phyloP scores from a whole-genome alignment of 2,888 invertebrate species.

The Andrena hattorfiana region DNA sequence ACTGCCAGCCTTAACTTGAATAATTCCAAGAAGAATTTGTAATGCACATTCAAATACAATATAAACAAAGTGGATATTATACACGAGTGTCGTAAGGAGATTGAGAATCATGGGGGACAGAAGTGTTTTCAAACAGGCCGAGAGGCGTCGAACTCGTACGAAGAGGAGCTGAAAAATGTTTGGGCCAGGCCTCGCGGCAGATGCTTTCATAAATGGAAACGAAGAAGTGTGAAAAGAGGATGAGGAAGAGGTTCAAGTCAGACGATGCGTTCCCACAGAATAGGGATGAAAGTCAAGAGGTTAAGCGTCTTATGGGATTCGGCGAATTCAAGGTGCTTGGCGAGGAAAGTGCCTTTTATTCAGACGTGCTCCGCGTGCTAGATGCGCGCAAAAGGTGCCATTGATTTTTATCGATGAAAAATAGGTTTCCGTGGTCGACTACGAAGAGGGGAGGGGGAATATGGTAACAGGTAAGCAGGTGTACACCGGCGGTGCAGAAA shows the following conservation, averaged over 20 bases:
- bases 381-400: constrained; percentile 66
- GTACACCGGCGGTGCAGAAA: constrained; percentile 22
- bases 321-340: constrained; percentile 59
- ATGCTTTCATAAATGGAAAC: constrained; percentile 28
- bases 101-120: constrained; percentile 8
- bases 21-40: too few relatives aligned
- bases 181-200: constrained; percentile 17
- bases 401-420: constrained; percentile 79
- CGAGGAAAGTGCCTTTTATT: constrained; percentile 67
- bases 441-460: constrained; percentile 31
- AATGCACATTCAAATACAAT: not conserved
- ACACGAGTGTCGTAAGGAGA: not conserved
- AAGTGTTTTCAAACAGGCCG: constrained; percentile 18
- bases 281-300: constrained; percentile 75
- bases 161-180: constrained; percentile 49
- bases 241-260: constrained; percentile 20
- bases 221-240: constrained; percentile 25
- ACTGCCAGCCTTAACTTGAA: too few relatives aligned
- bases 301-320: constrained; percentile 72
- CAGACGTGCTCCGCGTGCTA: constrained; percentile 75
- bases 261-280: constrained; percentile 57
- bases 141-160: constrained; percentile 35
- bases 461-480: constrained; percentile 57
- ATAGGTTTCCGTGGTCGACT: constrained; percentile 64
- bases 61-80: not conserved